Base-by-base conservation (phyloP, 2,888 invertebrate species). In the Thymelicus lineola region DNA sequence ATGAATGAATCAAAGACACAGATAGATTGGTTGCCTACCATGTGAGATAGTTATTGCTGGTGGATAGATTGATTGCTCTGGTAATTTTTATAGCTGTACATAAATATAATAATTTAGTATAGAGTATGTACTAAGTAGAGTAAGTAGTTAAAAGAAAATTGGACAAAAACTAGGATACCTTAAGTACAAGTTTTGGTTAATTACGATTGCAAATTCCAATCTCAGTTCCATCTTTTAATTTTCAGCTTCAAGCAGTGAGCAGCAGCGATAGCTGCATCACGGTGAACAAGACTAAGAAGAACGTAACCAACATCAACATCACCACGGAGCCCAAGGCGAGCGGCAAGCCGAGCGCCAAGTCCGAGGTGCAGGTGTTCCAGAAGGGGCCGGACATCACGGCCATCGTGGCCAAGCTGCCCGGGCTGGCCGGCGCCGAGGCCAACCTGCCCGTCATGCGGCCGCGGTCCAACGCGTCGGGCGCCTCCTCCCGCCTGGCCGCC, bases 371-470 rank as follows among this genome's bases (percentile, higher is more conserved):
- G 81, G 96, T 97, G 60, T 97, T 96, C 82, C 97, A 97, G 85
- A 96, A 97, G 79, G 97, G 97, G 0, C 96, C 96, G 42, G 97
- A 97, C 80, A 96, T 97, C 36, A 97, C 97, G 1, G 96, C 97
- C 0, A 88, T 97, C 20, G 96, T 97, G 0, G 95, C 95, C 1
- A 95, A 95, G 79, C 85, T 95, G 46, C 95, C 96, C 0, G 95
- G 95, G 5, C 82, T 95, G 12, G 95, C 95, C 71, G 88, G 89
- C 76, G 86, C 78, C 74, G 94, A 81, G 74, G 75, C 83, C 14
- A 88, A 89, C 74, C 78, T 93, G 73, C 94, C 94, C 0, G 80
- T 94, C 62, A 84, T 94, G 75, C 82, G 95, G 76, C 95, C 95
- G n/a, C 88, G 91, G 46, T 93, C 93, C 7, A 92, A 90, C 76